Conservation (phyloP, 1,140 invertebrate species). For the Drosophila leontia region DNA sequence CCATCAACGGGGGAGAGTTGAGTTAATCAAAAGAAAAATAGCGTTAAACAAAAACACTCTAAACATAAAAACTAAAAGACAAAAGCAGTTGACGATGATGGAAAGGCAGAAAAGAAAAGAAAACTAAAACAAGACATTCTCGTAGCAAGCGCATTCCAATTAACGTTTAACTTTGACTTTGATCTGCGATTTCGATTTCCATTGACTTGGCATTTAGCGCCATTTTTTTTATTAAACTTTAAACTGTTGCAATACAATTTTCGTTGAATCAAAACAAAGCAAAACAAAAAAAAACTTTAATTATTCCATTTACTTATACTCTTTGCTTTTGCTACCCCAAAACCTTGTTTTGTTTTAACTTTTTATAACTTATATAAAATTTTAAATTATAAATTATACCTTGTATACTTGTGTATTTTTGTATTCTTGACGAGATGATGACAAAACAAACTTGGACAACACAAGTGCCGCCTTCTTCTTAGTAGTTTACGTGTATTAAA, state of each 20-base stretch:
- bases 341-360: conserved; percentile 54
- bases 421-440: conserved; percentile 40
- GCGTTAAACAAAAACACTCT: conserved; percentile 42
- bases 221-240: conserved; percentile 42
- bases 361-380: conserved; percentile 38
- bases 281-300: conserved; percentile 2
- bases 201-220: conserved; percentile 49
- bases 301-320: conserved; percentile 30
- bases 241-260: conserved; percentile 71
- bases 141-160: conserved; percentile 72
- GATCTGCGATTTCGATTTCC: conserved; percentile 22
- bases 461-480: conserved; percentile 63
- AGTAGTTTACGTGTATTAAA: conserved; percentile 70
- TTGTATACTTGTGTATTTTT: conserved; percentile 33
- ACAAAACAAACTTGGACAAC: conserved; percentile 59
- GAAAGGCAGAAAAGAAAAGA: conserved; percentile 21
- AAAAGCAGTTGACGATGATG: conserved; percentile 37
- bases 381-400: conserved; percentile 32
- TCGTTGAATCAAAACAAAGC: conserved; percentile 32
- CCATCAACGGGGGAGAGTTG: conserved; percentile 36
- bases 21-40: conserved; percentile 41
- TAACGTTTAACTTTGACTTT: conserved; percentile 11
- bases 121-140: conserved; percentile 54
- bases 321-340: conserved; percentile 61
- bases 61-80: conserved; percentile 45